Conservation (phyloP, 2,113 vertebrate species). For the Pedetes capensis region DNA sequence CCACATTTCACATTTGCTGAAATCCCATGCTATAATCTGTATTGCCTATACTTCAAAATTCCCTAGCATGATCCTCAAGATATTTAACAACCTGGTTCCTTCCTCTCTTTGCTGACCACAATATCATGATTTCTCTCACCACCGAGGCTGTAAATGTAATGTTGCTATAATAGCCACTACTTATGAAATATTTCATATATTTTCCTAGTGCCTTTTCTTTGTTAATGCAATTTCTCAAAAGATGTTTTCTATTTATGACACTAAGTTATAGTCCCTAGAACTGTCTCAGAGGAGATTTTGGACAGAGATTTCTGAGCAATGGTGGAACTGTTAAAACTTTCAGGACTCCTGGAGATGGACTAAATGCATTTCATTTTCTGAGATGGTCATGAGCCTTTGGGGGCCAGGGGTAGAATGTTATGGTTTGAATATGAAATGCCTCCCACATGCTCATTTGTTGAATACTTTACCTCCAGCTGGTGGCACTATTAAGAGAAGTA, state of each 20-base stretch:
- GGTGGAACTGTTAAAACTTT: too few relatives aligned
- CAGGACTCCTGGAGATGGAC: too few relatives aligned
- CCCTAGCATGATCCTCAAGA: background rate
- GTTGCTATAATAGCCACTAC: background rate
- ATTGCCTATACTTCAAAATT: background rate
- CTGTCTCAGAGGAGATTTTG: too few relatives aligned
- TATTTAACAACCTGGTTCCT: background rate
- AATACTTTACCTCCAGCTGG: background rate
- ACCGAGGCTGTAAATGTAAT: background rate
- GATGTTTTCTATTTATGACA: background rate
- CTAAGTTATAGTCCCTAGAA: too few relatives aligned
- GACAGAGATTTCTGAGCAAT: too few relatives aligned
- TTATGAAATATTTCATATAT: background rate
- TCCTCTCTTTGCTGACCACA: background rate
- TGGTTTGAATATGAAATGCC: background rate
- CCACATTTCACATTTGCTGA: background rate
- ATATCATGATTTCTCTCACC: background rate
- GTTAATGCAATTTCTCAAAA: background rate
- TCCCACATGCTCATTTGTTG: background rate
- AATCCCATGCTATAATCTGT: slow-evolving; percentile 1
- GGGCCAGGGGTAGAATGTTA: too few relatives aligned
- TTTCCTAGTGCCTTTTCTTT: background rate
- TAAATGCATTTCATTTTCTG: too few relatives aligned
- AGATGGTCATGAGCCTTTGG: too few relatives aligned
- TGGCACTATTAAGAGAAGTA: background rate